Base-by-base conservation (phyloP, 1,140 invertebrate species). In the Eriosoma lanigerum region DNA sequence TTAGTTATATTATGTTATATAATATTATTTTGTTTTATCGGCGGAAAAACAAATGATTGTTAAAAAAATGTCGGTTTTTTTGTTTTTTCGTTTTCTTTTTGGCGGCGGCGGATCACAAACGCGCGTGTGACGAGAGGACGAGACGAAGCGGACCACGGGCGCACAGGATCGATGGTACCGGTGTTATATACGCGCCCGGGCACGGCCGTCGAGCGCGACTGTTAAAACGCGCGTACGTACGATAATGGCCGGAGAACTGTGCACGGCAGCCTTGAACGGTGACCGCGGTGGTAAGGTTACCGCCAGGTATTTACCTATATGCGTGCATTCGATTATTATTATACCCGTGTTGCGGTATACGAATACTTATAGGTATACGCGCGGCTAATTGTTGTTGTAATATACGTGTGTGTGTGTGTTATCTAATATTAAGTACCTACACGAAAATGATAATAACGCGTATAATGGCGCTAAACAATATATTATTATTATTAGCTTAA, bases 101-200 rank as follows among this genome's bases (percentile, higher is more conserved):
- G 66, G 6, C 38, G 21, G 4, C 32, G 64, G 5, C n/a, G 10
- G 3, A 6, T 15, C 19, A 21, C 19, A 19, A 32, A 46, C 29
- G 21, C 70, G 50, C 73, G 50, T 52, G 73, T 38, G 73, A 38
- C 73, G 52, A 58, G 73, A 76, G 54, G 73, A 76, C 73, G 54
- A 58, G 73, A 76, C 38, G 66, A 48, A 46, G 66, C 73, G 73
- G 73, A 76, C 73, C 50, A 56, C 73, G 73, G 73, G 29, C 72
- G 29, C 29, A 21, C 52, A 13, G 72, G 72, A 75, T 56, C 72
- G 50, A n/a, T 52, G 52, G 73, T 52, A 24, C 73, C 54, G 54
- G 54, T 21, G 73, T 76, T 76, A 76, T 76, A 76, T 76, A 58
- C 32, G 52, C n/a, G n/a, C 10, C n/a, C n/a, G 32, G 15, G 48